Evolutionary conservation across 2,888 invertebrate genomes (phyloP), one percentile per base, ranked within the genome.

Genomic region (Stenoptilia bipunctidactyla): DNA sequence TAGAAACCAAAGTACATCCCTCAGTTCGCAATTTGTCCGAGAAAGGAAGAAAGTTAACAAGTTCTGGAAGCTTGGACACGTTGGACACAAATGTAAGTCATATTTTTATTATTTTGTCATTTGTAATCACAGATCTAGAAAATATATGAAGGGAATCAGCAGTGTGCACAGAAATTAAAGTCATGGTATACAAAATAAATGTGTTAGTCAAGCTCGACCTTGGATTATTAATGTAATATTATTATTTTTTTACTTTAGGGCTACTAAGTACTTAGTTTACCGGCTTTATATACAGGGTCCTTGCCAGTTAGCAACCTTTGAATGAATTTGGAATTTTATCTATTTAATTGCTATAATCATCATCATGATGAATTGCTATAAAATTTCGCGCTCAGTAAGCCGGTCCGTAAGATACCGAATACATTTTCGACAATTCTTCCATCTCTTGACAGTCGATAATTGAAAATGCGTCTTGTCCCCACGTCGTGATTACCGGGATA

Each of bases 401-500:
- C 20, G 20, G 20, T 20, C 20, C 20, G 20, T 20, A 30, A 30
- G 30, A 30, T 30, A 30, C 30, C 30, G 30, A 30, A 30, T n/a
- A 30, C 30, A 30, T 30, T 30, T 30, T 30, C 30, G 30, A 30
- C 30, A 30, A 30, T 30, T 30, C 30, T 30, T 30, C 30, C 9
- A 25, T 9, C 30, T 30, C 30, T 30, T 30, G 30, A 30, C 30
- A 30, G 30, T 30, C 30, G 30, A 30, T 30, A 30, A n/a, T 30
- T 30, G 30, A 30, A 30, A 30, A 30, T 30, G 25, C 25, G 25
- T 49, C 50, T 50, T 38, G 48, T 48, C 12, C 46, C 53, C 45
- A 42, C 46, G 44, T 54, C 45, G 38, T 51, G 47, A 47, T 37
- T 43, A 39, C 48, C 44, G 34, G 45, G 44, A 47, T 48, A 52